Percentiles rank a stretch among this genome's conserved stretches.
Conservation (phyloP, 2,797 vertebrate species). For the Phataginus tricuspis region DNA sequence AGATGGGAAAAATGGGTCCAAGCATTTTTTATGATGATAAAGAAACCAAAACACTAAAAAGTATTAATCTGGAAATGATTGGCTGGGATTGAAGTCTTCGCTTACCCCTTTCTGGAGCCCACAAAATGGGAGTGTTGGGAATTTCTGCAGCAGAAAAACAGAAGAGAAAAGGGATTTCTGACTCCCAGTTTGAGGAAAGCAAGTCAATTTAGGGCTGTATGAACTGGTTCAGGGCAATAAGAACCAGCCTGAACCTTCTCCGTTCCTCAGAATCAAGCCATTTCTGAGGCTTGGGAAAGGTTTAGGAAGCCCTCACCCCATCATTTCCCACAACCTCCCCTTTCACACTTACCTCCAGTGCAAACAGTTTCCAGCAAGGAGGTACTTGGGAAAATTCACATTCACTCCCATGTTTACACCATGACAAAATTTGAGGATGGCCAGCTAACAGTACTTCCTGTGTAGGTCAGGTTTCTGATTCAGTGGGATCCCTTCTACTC, state of each 20-base stretch:
- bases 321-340: slow-evolving; percentile 84
- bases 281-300: slow-evolving; percentile 85
- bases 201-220: slow-evolving; percentile 87
- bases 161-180: slow-evolving; percentile 92
- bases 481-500: slow-evolving; percentile 47
- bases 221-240: slow-evolving; percentile 84
- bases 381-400: slow-evolving; percentile 83
- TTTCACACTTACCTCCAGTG: slow-evolving; percentile 89
- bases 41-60: slow-evolving; percentile 87
- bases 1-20: slow-evolving; percentile 86
- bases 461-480: slow-evolving; percentile 61
- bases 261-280: slow-evolving; percentile 84
- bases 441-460: slow-evolving; percentile 70
- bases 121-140: slow-evolving; percentile 91
- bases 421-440: slow-evolving; percentile 81
- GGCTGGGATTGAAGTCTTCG: slow-evolving; percentile 90
- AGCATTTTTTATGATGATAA: slow-evolving; percentile 85
- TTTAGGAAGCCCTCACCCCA: slow-evolving; percentile 85
- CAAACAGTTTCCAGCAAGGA: slow-evolving; percentile 84
- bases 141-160: slow-evolving; percentile 92
- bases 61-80: slow-evolving; percentile 89
- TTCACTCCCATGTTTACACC: slow-evolving; percentile 76
- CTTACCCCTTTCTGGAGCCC: slow-evolving; percentile 92
- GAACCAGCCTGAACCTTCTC: slow-evolving; percentile 86
- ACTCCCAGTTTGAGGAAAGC: slow-evolving; percentile 90